A percentile compares a stretch with the other conserved stretches of the same genome.
Conservation (phyloP, 2,888 invertebrate genomes). For the Agriopis leucophaearia region DNA sequence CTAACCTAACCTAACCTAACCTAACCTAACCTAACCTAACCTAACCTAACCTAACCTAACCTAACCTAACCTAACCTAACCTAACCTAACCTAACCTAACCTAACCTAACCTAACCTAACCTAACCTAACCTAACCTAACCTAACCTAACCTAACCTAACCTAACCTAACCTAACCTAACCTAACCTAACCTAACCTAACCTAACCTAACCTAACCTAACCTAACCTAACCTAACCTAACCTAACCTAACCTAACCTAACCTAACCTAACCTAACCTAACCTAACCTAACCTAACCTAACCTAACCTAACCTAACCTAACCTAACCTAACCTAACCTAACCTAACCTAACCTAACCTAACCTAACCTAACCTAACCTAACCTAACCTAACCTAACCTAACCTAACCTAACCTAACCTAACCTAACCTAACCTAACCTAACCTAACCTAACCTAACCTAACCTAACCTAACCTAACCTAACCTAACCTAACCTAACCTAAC, state of each 20-base stretch:
- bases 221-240: constrained; percentile 8
- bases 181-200: constrained; percentile 5
- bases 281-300: constrained; percentile 39
- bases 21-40: constrained; percentile 10
- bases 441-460: too few species aligned
- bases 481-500: too few species aligned
- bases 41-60: constrained; percentile 35
- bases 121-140: constrained; percentile 21
- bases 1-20: constrained; percentile 8
- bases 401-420: constrained; percentile 31
- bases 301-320: constrained; percentile 36
- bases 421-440: constrained; percentile 4
- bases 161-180: constrained; percentile 22
- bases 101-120: constrained; percentile 20
- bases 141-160: constrained; percentile 1
- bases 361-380: constrained; percentile 39
- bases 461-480: too few species aligned
- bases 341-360: constrained; percentile 37
- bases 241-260: constrained; percentile 19
- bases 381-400: constrained; percentile 39
- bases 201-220: background rate
- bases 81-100: constrained; percentile 37
- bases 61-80: constrained; percentile 35
- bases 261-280: constrained; percentile 26
- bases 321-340: constrained; percentile 34